These are phyloP conservation scores for Boulengeromyrus knoepffleri DNA, from an alignment of 2,113 vertebrate species.

Conservation along the genomic window DNA sequence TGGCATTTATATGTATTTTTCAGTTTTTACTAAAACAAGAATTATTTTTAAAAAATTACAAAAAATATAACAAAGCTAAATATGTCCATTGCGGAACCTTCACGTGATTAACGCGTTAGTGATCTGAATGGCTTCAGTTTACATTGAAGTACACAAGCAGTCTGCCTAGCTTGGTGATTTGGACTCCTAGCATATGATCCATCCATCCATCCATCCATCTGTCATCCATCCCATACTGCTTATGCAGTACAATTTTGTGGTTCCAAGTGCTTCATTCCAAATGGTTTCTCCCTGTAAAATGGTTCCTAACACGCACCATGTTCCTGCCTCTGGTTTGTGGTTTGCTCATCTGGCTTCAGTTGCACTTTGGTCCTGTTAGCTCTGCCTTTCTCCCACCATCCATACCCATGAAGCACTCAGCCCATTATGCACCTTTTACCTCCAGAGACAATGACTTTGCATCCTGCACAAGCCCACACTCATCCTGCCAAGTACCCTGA, in stretches of 20 bases:
- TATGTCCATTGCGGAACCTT: background rate
- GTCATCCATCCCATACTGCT: background rate
- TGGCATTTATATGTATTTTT: background rate
- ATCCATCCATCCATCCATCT: background rate
- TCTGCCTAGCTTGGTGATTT: background rate
- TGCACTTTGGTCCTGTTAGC: background rate
- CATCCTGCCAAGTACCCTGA: slow-evolving; percentile 8
- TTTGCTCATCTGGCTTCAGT: background rate
- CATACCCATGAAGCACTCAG: background rate
- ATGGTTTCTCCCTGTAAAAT: background rate
- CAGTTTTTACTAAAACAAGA: background rate
- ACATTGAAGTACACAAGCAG: background rate
- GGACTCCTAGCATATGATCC: background rate
- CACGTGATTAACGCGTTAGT: background rate
- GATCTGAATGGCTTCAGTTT: background rate
- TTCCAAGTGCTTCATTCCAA: background rate
- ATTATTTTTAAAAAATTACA: background rate
- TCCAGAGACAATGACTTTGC: slow-evolving; percentile 2
- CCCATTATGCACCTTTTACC: background rate
- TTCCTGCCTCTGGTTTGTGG: background rate
- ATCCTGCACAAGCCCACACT: background rate
- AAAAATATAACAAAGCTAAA: background rate
- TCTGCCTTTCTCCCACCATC: background rate
- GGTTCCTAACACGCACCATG: background rate
- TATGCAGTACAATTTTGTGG: background rate